Base-by-base conservation (phyloP, 2,888 invertebrate genomes). In the Rhodophaea formosa region DNA sequence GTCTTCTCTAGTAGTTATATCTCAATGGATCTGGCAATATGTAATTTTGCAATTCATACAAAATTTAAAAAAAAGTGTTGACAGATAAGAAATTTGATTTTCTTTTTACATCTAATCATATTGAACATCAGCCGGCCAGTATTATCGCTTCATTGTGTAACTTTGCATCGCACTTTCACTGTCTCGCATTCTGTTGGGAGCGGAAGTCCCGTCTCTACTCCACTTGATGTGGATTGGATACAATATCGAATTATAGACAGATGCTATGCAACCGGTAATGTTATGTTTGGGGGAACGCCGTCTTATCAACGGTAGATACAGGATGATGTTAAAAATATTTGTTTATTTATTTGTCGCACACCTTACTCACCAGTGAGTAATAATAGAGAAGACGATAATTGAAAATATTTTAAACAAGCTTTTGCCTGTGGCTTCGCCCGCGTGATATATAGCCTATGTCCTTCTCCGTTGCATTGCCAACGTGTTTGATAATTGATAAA, bases 181-280 rank as follows among this genome's bases (percentile, higher is more conserved):
- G 56, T 51, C 56, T 67, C 64, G 69, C 60, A 68, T 67, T 65
- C 47, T 59, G 59, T 43, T 61, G 65, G 68, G 66, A 64, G 57
- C 79, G 82, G 82, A 84, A 75, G 78, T 78, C 73, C 76, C 75
- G 62, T 65, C 63, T 67, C 62, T 47, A n/a, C n/a, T n/a, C 23
- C 23, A 54, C 53, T 59, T 12, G 23, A 23, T 23, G 23, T 23
- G 23, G 39, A 12, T 10, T 39, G n/a, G 65, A 64, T 65, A 63
- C 64, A 67, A 64, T 56, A 62, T 66, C 52, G 52, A 59, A 59
- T 65, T 67, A 67, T 66, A 68, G 79, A 77, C 89, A 89, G 90
- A 89, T 90, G 90, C 85, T 81, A 76, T 59, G 62, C 68, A 69
- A 81, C 80, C 86, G 76, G 88, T 90, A 90, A 51, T 5, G 49